Evolutionary conservation across 2,797 vertebrate species (phyloP), one percentile per base, ranked within the genome.

Genomic region (Yasuhikotakia modesta): DNA sequence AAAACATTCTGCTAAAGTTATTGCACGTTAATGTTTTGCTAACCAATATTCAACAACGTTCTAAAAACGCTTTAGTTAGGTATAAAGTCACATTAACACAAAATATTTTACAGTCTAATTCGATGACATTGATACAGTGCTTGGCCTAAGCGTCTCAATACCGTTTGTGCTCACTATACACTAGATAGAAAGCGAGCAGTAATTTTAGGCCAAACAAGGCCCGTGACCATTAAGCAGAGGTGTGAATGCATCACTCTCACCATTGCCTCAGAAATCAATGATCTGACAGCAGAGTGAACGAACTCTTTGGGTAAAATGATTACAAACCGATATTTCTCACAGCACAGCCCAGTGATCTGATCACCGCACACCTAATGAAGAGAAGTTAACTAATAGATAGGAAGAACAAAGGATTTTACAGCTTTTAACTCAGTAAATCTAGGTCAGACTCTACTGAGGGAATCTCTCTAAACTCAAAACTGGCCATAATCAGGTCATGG

Each of bases 391-490:
- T 58, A 45, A 67, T 30, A 75, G 65, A 70, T 35, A 24, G 11
- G 39, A 16, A 10, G 57, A 35, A 64, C 70, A 48, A 75, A 70
- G 46, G 22, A 43, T 60, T 64, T 57, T 68, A 13, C 11, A 63
- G 50, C 30, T 60, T 65, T 50, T 13, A 16, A 16, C 46, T 48
- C 5, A 0, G 27, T 19, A 76, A 63, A 68, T 48, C 48, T 76
- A 39, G 79, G 73, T 61, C 72, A 70, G 72, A 30, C n/a, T 17
- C 45, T 68, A 30, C 60, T 57, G 48, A 32, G 30, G 24, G 67
- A 72, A 69, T 66, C 69, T 70, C 67, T 73, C 75, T 72, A 66
- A 78, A 75, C 60, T 53, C 13, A 55, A 63, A 55, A 78, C 60
- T 3, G 27, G 35, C 81, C 64, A 24, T 53, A 73, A 78, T 73